Base-by-base conservation (phyloP, 1,140 invertebrate species). In the Drosophila pallidifrons region DNA sequence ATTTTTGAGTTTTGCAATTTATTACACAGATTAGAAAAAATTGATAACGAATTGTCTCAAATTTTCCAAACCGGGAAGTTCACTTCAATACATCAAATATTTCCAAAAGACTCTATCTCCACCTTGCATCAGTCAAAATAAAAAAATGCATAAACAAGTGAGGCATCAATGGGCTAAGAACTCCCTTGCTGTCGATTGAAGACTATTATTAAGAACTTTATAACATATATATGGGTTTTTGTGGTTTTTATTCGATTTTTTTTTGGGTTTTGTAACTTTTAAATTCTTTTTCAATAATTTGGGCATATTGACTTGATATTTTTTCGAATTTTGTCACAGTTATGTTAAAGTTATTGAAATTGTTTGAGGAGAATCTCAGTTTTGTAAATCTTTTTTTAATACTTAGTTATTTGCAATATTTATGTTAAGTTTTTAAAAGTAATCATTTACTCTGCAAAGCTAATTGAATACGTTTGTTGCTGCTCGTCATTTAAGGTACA, bases 381-480 rank as follows among this genome's bases (percentile, higher is more conserved):
- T 69, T 52, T 55, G 51, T 32, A 54, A 65, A 54, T 46, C 32
- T 49, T 5, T 41, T 51, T 15, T 35, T 68, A 72, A 77, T 81
- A 75, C 51, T 70, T 78, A 58, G n/a, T 59, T 59, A 20, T 63
- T 68, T 45, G 47, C 45, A 67, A 63, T 38, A 51, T 76, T 76
- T 71, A 20, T 49, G 38, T 67, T 60, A 41, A 51, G 38, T 32
- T 43, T 70, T 64, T 45, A 46, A 57, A 60, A 47, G 7, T 66
- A 72, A 45, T 71, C 6, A 59, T 35, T 70, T 70, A 70, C 52
- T 85, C 81, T 61, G 71, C 82, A 87, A 87, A 87, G 82, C 82
- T 86, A 82, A 81, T 87, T 82, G 54, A 86, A 86, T 87, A 87
- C 75, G 55, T 72, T 82, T 87, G 57, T 83, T 80, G 66, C 54